Conservation (phyloP, 2,113 vertebrate species). For the Athene noctua region DNA sequence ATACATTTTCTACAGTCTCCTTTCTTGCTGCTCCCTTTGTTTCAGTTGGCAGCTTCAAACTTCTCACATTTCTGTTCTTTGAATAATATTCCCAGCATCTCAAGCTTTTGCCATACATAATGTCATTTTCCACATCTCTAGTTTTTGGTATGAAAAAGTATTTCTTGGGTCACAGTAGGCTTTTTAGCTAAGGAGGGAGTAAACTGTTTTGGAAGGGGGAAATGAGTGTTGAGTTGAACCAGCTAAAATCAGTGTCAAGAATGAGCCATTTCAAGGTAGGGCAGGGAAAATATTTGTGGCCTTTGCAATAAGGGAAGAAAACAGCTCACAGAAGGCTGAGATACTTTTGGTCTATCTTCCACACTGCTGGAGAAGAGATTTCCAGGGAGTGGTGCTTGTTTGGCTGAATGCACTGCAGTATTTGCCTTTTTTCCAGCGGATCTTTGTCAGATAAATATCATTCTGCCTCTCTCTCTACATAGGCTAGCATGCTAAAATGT, state of each 20-base stretch:
- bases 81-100: background rate
- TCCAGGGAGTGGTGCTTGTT: background rate
- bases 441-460: background rate
- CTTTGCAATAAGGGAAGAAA: background rate
- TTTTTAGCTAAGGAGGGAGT: background rate
- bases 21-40: conserved; percentile 37
- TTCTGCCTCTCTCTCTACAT: background rate
- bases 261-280: background rate
- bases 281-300: background rate
- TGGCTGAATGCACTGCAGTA: background rate
- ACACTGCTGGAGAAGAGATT: background rate
- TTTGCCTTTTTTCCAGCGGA: background rate
- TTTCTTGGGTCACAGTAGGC: background rate
- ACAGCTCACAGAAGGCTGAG: background rate
- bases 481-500: background rate
- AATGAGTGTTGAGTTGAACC: background rate
- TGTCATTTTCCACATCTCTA: background rate
- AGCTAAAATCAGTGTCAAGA: background rate
- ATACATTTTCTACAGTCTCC: conserved; percentile 39
- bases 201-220: background rate
- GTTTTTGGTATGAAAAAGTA: background rate
- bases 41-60: conserved; percentile 28
- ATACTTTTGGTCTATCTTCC: background rate
- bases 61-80: background rate
- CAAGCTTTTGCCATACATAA: background rate